Evolutionary conservation across 2,888 invertebrate species (phyloP).

Genomic region (Sisyra terminalis): DNA sequence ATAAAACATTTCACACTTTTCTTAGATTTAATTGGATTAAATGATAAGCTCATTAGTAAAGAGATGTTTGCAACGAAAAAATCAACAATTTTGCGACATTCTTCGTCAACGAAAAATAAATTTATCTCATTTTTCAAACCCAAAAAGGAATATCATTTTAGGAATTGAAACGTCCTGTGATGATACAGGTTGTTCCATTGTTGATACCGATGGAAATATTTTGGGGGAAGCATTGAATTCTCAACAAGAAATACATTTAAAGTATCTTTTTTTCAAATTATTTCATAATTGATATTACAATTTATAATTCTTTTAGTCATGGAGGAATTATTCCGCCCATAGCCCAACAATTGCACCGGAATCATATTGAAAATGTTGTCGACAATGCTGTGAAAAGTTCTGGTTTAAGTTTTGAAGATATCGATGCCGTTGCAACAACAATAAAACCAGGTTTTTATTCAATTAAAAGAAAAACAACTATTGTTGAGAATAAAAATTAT

Average conservation of each 20-base stretch:
- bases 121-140: no score
- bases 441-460: constrained; percentile 50
- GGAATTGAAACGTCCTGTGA: constrained; percentile 98
- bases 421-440: constrained; percentile 86
- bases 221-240: constrained; percentile 69
- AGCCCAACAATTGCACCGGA: constrained; percentile 65
- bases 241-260: constrained; percentile 58
- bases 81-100: no score
- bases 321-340: constrained; percentile 85
- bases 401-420: constrained; percentile 37
- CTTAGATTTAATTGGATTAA: no score
- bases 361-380: constrained; percentile 60
- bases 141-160: constrained; percentile 32
- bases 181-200: constrained; percentile 86
- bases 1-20: no score
- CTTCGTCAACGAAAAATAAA: no score
- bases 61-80: no score
- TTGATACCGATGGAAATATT: constrained; percentile 52
- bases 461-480: constrained; percentile 5
- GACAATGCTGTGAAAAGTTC: constrained; percentile 45
- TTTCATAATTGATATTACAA: no score
- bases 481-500: not conserved
- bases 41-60: no score
- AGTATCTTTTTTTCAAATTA: no score
- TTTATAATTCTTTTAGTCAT: constrained; percentile 28